Percentiles rank a stretch among this genome's conserved stretches.
phyloP scores from a whole-genome alignment of 2,113 vertebrate genomes.

The Carettochelys insculpta region DNA sequence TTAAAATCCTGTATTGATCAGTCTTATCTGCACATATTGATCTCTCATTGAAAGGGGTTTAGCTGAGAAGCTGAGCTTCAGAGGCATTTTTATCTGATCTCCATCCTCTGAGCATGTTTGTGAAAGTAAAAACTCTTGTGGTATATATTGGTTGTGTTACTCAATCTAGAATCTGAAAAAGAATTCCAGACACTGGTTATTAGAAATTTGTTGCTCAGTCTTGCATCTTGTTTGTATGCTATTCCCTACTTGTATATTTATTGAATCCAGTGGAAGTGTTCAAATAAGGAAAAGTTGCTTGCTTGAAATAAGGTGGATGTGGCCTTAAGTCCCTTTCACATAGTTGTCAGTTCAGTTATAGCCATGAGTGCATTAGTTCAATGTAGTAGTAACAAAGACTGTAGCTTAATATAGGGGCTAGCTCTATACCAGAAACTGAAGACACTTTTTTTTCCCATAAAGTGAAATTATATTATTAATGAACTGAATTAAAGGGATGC shows the following conservation, averaged over 20 bases:
- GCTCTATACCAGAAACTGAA: conserved; percentile 18
- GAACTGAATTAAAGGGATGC: conserved; percentile 42
- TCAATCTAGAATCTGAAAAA: neutral
- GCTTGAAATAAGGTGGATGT: neutral
- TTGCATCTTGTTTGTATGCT: neutral
- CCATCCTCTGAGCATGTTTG: neutral
- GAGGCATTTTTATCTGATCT: neutral
- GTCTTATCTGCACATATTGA: neutral
- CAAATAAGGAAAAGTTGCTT: neutral
- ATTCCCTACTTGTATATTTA: neutral
- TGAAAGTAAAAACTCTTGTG: neutral
- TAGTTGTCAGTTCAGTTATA: neutral
- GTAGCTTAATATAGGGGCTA: neutral
- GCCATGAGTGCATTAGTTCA: neutral
- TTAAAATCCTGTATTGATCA: conserved; percentile 3
- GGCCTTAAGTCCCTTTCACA: neutral
- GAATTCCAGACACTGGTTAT: conserved; percentile 1
- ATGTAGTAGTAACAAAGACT: neutral
- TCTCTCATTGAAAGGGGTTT: conserved; percentile 12
- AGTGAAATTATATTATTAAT: conserved; percentile 26
- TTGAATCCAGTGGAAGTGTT: neutral
- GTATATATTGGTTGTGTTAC: neutral
- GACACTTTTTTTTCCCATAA: conserved; percentile 11
- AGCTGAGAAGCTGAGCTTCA: conserved; percentile 8
- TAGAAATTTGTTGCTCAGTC: neutral